These are phyloP conservation scores for Gulo gulo DNA, from an alignment of 2,113 vertebrate species.

Conservation along the genomic window DNA sequence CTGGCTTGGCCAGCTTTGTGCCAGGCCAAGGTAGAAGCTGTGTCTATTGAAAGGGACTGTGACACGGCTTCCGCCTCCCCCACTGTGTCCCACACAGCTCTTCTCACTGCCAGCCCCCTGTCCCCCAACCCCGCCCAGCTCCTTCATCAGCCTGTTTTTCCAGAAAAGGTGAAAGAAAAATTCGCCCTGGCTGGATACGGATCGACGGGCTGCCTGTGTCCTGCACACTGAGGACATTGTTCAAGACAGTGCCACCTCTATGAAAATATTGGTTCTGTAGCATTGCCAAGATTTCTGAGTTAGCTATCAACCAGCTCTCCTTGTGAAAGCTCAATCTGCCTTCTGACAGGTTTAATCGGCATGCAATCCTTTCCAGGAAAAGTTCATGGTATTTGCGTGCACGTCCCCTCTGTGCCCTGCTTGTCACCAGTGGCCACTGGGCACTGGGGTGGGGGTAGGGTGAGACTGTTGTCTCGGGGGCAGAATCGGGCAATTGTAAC, in stretches of 20 bases:
- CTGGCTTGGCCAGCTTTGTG: neutral
- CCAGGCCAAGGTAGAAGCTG: fast-evolving
- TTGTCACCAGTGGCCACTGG: neutral
- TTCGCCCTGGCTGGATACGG: neutral
- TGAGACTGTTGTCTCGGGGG: too few species aligned
- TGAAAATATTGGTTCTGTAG: constrained; percentile 70
- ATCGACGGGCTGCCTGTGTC: constrained; percentile 36
- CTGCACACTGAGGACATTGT: constrained; percentile 57
- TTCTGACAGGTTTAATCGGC: neutral
- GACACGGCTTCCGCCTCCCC: too few species aligned
- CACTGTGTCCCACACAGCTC: fast-evolving
- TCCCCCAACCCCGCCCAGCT: neutral
- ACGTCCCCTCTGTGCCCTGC: neutral
- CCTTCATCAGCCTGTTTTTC: neutral
- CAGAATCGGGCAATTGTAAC: fast-evolving
- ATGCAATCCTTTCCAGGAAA: neutral
- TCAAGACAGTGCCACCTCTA: constrained; percentile 51
- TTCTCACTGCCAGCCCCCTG: neutral
- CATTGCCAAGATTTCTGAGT: constrained; percentile 52
- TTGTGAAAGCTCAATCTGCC: constrained; percentile 15
- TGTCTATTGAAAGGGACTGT: fast-evolving
- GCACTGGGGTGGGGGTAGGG: fast-evolving
- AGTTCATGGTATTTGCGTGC: fast-evolving
- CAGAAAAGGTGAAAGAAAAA: constrained; percentile 11
- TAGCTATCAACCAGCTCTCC: constrained; percentile 24